These are phyloP conservation scores for Bovichtus diacanthus DNA, from an alignment of 2,797 vertebrate genomes.

Conservation along the genomic window DNA sequence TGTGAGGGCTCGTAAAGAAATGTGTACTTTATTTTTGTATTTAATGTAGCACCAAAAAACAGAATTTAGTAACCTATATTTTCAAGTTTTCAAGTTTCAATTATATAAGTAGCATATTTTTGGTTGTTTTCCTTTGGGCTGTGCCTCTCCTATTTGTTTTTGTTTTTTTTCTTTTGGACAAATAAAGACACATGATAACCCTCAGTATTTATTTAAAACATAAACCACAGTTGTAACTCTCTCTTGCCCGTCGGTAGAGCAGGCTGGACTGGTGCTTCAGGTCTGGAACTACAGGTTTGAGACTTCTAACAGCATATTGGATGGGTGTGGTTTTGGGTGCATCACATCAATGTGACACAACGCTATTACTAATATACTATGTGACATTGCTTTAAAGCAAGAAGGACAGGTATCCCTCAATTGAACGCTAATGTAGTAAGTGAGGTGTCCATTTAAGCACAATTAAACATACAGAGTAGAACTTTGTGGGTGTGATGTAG, in stretches of 20 bases:
- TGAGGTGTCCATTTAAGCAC: not conserved
- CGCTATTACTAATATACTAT: not conserved
- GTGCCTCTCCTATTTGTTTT: not conserved
- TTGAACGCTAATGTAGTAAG: not conserved
- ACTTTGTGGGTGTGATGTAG: not conserved
- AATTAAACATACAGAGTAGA: not conserved
- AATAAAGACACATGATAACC: not conserved
- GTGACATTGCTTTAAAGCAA: not conserved
- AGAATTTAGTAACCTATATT: not conserved
- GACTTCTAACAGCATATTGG: not conserved
- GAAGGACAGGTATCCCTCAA: not conserved
- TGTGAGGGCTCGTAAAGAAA: too few relatives aligned
- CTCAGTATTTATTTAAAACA: not conserved
- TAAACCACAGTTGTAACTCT: not conserved
- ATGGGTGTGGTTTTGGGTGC: not conserved
- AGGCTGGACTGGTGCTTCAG: conserved; percentile 9
- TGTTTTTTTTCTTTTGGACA: not conserved
- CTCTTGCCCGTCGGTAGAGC: not conserved
- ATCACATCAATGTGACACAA: not conserved
- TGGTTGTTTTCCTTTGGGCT: not conserved
- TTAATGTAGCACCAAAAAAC: too few relatives aligned
- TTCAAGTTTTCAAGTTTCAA: too few relatives aligned
- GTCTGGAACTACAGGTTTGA: conserved; percentile 1
- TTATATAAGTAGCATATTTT: too few relatives aligned
- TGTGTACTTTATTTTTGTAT: too few relatives aligned